These are phyloP conservation scores for Gymnopithys bicolor DNA, from an alignment of 2,797 vertebrate genomes.

Conservation along the genomic window DNA sequence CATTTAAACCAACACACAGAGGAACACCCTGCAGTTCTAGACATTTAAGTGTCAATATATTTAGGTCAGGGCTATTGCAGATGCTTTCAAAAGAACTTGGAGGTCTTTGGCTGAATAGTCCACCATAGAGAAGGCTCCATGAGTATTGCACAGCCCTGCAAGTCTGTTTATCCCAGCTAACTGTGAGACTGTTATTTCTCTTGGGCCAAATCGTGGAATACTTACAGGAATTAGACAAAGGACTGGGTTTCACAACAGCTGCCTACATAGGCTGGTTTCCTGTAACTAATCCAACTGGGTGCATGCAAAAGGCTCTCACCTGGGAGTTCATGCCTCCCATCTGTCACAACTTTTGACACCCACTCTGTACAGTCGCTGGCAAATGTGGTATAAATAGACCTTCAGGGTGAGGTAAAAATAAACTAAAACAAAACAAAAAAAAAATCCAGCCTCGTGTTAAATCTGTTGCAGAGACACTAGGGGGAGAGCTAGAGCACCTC, in stretches of 20 bases:
- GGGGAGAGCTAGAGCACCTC: neutral
- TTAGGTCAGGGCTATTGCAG: neutral
- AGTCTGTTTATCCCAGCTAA: too few species aligned
- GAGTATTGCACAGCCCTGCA: neutral
- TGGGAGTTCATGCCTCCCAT: neutral
- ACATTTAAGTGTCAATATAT: neutral
- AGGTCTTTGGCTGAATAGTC: neutral
- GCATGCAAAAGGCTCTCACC: neutral
- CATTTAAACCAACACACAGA: neutral
- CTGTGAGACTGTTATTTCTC: neutral
- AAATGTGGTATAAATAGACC: neutral
- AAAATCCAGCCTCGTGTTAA: neutral
- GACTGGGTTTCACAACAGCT: neutral
- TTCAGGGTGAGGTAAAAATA: neutral
- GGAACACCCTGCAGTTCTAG: neutral
- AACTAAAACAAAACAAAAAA: neutral
- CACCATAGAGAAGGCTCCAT: rapidly evolving
- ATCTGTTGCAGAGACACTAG: neutral
- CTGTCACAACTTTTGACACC: neutral
- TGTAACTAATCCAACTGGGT: neutral
- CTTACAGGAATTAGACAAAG: neutral
- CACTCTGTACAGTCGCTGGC: neutral
- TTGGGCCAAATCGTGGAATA: neutral
- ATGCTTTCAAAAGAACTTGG: neutral
- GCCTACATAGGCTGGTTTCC: neutral